Evolutionary conservation across 92 coral and sea anemone genomes (phyloP).

Genomic region (Palythoa grandis): DNA sequence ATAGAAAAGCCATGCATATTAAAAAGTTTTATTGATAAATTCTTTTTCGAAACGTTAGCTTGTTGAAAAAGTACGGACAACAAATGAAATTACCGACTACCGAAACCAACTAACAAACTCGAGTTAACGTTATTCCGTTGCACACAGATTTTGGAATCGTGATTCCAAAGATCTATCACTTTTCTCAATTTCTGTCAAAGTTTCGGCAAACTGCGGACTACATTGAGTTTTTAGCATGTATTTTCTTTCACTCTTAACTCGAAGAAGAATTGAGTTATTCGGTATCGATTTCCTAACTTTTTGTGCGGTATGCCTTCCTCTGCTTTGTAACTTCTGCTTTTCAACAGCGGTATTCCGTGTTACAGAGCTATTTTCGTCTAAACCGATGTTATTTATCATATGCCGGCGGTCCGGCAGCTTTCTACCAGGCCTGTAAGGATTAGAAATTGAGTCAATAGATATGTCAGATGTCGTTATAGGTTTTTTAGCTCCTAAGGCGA

Average conservation of each 20-base stretch:
- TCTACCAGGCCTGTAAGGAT: neutral
- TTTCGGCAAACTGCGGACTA: constrained; percentile 36
- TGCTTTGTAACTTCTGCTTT: neutral
- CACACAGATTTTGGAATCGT: neutral
- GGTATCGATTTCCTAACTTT: neutral
- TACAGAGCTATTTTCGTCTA: no score
- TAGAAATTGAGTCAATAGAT: neutral
- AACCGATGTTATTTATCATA: neutral
- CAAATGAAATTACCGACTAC: neutral
- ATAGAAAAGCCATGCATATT: no score
- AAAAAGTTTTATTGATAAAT: no score
- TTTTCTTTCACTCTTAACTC: neutral
- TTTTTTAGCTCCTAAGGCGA: neutral
- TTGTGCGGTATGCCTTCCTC: neutral
- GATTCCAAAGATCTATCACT: neutral
- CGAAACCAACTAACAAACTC: neutral
- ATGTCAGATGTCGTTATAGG: neutral
- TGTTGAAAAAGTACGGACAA: neutral
- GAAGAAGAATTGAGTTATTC: constrained; percentile 3
- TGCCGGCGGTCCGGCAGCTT: neutral
- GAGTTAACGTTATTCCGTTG: neutral
- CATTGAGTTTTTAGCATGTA: constrained; percentile 25
- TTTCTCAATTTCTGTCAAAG: constrained; percentile 20
- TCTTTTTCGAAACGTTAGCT: neutral
- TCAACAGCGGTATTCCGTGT: neutral